Conservation (phyloP, 2,113 vertebrate genomes). For the human region GRCh38 chr3:19242001-19242500, state of each 20-base stretch:
- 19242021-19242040: not conserved
- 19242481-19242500: not conserved
- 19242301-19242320: not conserved
- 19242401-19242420: not conserved
- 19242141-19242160: not conserved
- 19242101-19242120: not conserved
- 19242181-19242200: not conserved
- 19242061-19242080: not conserved
- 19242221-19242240: not conserved
- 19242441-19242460: not conserved
- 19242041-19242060: not conserved
- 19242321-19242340: not conserved
- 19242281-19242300: not conserved
- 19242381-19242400: not conserved
- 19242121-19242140: not conserved
- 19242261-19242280: not conserved
- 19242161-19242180: not conserved
- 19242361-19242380: not conserved
- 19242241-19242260: not conserved
- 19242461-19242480: not conserved
- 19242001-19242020: not conserved
- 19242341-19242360: not conserved
- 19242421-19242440: not conserved
- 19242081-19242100: not conserved
- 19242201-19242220: not conserved